Conservation (phyloP, 2,797 vertebrate genomes). For the Choloepus didactylus region DNA sequence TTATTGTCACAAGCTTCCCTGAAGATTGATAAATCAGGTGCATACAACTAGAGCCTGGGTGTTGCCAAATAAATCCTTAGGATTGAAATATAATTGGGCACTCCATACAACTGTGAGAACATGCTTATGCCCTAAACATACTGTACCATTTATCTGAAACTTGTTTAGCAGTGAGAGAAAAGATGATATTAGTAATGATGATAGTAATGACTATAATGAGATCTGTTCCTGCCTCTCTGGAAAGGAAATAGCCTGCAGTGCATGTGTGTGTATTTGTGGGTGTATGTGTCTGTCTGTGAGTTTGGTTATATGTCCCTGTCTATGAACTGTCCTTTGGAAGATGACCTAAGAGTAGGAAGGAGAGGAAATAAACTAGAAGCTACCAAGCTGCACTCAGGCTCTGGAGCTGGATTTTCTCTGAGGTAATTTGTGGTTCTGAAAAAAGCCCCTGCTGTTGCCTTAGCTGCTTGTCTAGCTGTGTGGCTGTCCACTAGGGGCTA, state of each 20-base stretch:
- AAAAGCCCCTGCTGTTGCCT: background rate
- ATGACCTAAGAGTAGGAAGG: background rate
- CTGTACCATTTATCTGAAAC: background rate
- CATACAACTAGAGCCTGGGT: background rate
- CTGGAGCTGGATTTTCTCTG: background rate
- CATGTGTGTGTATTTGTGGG: background rate
- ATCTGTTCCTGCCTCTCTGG: background rate
- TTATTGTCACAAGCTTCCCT: background rate
- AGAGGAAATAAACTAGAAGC: background rate
- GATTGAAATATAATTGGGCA: background rate
- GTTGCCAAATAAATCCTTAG: background rate
- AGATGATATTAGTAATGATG: background rate
- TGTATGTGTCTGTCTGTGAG: background rate
- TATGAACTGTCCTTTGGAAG: background rate
- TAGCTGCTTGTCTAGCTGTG: background rate
- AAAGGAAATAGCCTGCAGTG: background rate
- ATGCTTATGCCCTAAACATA: background rate
- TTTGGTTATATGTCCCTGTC: background rate
- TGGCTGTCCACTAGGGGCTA: background rate
- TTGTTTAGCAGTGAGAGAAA: background rate
- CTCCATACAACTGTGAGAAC: background rate
- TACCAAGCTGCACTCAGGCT: background rate
- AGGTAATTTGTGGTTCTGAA: background rate
- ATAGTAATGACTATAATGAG: background rate
- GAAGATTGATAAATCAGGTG: background rate